A percentile compares a stretch with the other conserved stretches of the same genome.
Conservation (phyloP, 35 echinoderm and acorn worm species). For the Acanthaster planci region DNA sequence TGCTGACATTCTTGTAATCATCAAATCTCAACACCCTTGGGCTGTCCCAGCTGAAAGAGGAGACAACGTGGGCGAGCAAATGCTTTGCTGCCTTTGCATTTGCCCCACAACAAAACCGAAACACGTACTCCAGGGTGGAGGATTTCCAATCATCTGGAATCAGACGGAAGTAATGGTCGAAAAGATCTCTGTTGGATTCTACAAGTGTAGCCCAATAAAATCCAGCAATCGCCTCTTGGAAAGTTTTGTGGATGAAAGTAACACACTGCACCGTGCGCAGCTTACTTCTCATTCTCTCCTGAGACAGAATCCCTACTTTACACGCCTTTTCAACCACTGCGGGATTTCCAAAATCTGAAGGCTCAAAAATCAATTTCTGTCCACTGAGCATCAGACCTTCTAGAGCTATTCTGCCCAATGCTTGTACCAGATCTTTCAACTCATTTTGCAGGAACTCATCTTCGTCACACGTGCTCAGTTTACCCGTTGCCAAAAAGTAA, state of each 20-base stretch:
- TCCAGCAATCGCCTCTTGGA: constrained; percentile 26
- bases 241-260: constrained; percentile 32
- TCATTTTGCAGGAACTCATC: not conserved
- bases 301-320: not conserved
- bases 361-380: not conserved
- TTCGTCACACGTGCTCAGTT: not conserved
- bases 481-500: not conserved
- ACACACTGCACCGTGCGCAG: not conserved
- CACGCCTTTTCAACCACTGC: not conserved
- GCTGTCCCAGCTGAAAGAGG: not conserved
- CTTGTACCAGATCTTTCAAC: not conserved
- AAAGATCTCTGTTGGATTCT: not conserved
- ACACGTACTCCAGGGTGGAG: not conserved
- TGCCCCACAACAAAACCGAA: constrained; percentile 28
- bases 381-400: not conserved
- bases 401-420: constrained; percentile 3
- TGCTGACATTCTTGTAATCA: too few relatives aligned
- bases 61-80: not conserved
- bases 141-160: not conserved
- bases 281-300: constrained; percentile 12
- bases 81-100: not conserved
- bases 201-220: not conserved
- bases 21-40: too few relatives aligned
- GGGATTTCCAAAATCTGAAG: not conserved
- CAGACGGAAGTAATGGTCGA: not conserved